Percentiles rank a stretch among this genome's conserved stretches.
Evolutionary conservation across 2,113 vertebrate species (phyloP).

Genomic region (Proterorhinus semilunaris): DNA sequence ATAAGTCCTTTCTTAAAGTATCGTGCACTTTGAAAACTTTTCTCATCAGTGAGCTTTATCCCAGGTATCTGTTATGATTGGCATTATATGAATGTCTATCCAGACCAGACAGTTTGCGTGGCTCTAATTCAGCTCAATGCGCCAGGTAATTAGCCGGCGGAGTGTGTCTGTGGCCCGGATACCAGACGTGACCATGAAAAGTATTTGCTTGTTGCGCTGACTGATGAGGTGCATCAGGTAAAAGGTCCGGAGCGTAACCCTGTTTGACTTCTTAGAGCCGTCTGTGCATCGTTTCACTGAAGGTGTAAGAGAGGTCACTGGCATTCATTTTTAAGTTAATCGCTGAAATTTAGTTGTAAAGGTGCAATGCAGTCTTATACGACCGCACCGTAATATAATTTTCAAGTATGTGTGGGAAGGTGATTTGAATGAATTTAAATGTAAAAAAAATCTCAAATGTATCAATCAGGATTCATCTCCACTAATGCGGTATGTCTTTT

Average conservation of each 20-base stretch:
- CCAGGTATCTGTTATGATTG: slow-evolving; percentile 5
- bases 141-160: slow-evolving; percentile 47
- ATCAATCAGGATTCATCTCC: neutral
- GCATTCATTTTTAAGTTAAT: neutral
- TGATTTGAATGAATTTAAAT: neutral
- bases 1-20: neutral
- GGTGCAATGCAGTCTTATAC: too few relatives aligned
- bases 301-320: neutral
- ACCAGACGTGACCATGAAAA: slow-evolving; percentile 56
- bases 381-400: too few relatives aligned
- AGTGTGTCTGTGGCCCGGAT: slow-evolving; percentile 55
- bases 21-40: slow-evolving; percentile 36
- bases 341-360: too few relatives aligned
- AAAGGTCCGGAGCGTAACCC: slow-evolving; percentile 9
- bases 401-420: too few relatives aligned
- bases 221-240: slow-evolving; percentile 25
- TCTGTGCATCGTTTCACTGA: neutral
- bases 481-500: neutral
- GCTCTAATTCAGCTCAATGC: slow-evolving; percentile 48
- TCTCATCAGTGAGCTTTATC: slow-evolving; percentile 37
- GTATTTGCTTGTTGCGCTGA: slow-evolving; percentile 38
- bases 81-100: slow-evolving; percentile 27
- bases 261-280: slow-evolving; percentile 25
- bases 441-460: neutral
- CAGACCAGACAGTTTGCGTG: slow-evolving; percentile 47